phyloP scores from a whole-genome alignment of 2,888 invertebrate species.

The Orthosia gothica region DNA sequence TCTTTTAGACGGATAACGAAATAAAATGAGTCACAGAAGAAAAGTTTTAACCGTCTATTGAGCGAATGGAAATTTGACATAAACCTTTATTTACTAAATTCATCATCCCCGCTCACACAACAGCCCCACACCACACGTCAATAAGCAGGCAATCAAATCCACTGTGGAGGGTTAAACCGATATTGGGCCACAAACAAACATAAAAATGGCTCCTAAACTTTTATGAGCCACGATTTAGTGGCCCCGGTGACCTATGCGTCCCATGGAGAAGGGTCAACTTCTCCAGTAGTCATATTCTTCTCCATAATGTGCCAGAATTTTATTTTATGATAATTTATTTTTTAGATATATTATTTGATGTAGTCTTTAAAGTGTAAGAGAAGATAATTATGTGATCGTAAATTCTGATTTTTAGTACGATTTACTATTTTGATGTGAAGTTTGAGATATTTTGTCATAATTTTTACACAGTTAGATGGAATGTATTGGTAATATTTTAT shows the following conservation, averaged over 20 bases:
- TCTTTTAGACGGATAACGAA: no score
- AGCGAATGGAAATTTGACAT: neutral
- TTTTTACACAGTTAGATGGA: conserved; percentile 8
- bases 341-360: conserved; percentile 33
- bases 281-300: conserved; percentile 46
- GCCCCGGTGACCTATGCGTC: conserved; percentile 82
- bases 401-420: conserved; percentile 31
- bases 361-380: conserved; percentile 26
- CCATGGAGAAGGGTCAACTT: conserved; percentile 56
- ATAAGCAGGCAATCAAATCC: conserved; percentile 84
- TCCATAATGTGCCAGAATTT: conserved; percentile 50
- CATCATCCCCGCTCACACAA: conserved; percentile 56
- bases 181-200: conserved; percentile 88
- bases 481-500: neutral
- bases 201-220: conserved; percentile 89
- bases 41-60: no score
- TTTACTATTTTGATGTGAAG: conserved; percentile 14
- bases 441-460: conserved; percentile 37
- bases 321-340: conserved; percentile 40
- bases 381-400: conserved; percentile 54
- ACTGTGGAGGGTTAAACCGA: conserved; percentile 83
- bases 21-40: no score
- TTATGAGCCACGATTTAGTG: conserved; percentile 84
- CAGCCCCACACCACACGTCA: conserved; percentile 65
- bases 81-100: neutral